These are phyloP conservation scores for Alces alces DNA, from an alignment of 2,113 vertebrate species.

Conservation along the genomic window DNA sequence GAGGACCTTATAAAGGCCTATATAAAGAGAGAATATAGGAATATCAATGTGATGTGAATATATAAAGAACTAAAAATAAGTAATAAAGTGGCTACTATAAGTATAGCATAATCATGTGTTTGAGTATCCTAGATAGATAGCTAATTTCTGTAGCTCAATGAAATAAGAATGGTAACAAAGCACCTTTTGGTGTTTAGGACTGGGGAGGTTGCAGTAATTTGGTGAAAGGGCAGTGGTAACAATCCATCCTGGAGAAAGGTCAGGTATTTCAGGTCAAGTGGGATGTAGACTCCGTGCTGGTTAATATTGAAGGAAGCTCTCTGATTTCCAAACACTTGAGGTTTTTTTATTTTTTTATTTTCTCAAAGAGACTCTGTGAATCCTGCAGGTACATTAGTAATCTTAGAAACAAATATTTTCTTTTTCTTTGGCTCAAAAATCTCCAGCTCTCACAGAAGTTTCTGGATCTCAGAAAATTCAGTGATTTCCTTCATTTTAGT, in stretches of 20 bases:
- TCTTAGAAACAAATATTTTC: not conserved
- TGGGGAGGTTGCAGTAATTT: not conserved
- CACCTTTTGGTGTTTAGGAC: not conserved
- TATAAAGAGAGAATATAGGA: not conserved
- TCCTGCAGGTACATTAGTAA: not conserved
- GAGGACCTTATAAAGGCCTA: not conserved
- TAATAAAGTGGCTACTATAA: not conserved
- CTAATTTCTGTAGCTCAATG: not conserved
- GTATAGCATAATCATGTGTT: not conserved
- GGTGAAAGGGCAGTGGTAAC: not conserved
- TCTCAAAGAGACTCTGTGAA: not conserved
- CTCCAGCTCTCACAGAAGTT: not conserved
- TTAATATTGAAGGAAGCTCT: not conserved
- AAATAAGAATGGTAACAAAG: not conserved
- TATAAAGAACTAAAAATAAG: not conserved
- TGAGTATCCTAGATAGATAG: not conserved
- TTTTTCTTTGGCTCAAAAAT: not conserved
- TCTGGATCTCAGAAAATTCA: not conserved
- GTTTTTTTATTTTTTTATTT: rapidly evolving
- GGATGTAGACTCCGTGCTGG: not conserved
- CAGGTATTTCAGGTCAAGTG: not conserved
- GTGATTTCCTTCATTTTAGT: not conserved
- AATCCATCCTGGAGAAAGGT: not conserved
- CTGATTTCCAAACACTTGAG: not conserved
- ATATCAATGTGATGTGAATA: not conserved